Conservation (phyloP, 2,888 invertebrate species). For the Acleris sparsana region DNA sequence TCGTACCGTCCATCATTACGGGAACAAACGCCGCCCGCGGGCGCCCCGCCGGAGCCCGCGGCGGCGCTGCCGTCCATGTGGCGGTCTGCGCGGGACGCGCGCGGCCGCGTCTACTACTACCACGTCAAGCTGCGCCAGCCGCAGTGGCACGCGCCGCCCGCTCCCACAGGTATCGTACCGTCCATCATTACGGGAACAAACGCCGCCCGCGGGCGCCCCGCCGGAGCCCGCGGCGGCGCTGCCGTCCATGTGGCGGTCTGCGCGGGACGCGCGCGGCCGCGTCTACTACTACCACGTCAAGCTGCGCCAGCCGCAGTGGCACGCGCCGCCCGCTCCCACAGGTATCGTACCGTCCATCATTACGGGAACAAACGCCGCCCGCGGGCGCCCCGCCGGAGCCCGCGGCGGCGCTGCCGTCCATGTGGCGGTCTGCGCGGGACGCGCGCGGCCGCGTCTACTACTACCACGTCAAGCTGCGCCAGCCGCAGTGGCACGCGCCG, state of each 20-base stretch:
- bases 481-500: conserved; percentile 92
- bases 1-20: not conserved
- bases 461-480: conserved; percentile 91
- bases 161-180: conserved; percentile 73
- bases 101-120: conserved; percentile 96
- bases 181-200: too few relatives aligned
- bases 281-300: conserved; percentile 96
- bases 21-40: not conserved
- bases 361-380: too few relatives aligned
- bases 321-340: conserved; percentile 87
- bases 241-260: conserved; percentile 94
- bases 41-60: not conserved
- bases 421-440: conserved; percentile 95
- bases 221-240: conserved; percentile 75
- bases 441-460: conserved; percentile 94
- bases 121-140: conserved; percentile 90
- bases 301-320: conserved; percentile 90
- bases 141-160: conserved; percentile 91
- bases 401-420: conserved; percentile 87
- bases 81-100: conserved; percentile 92
- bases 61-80: conserved; percentile 92
- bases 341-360: conserved; percentile 40
- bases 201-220: not conserved
- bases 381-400: not conserved
- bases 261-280: conserved; percentile 91